These are phyloP conservation scores for Tetragnatha versicolor DNA, from an alignment of 1,140 invertebrate genomes.

Conservation along the genomic window DNA sequence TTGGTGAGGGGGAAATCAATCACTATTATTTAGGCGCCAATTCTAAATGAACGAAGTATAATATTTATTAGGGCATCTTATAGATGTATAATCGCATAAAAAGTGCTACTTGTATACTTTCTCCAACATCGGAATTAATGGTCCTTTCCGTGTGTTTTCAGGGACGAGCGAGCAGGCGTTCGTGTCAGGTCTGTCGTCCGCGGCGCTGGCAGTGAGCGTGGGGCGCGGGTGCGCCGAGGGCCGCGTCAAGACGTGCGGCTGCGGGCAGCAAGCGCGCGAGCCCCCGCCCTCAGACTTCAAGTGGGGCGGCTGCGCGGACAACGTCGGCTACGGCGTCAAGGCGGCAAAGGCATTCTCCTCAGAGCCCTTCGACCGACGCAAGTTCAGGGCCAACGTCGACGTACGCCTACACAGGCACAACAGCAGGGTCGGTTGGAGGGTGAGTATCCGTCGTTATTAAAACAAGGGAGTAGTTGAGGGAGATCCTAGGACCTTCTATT, in stretches of 20 bases:
- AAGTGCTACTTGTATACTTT: too few species aligned
- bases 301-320: slow-evolving; percentile 60
- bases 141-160: slow-evolving; percentile 63
- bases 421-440: slow-evolving; percentile 67
- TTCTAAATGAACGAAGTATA: too few species aligned
- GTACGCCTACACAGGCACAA: slow-evolving; percentile 66
- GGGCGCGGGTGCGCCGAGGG: slow-evolving; percentile 77
- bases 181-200: slow-evolving; percentile 76
- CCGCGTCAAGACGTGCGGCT: slow-evolving; percentile 72
- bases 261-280: slow-evolving; percentile 70
- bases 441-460: too few species aligned
- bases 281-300: slow-evolving; percentile 69
- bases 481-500: too few species aligned
- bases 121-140: too few species aligned
- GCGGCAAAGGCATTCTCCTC: slow-evolving; percentile 81
- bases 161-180: slow-evolving; percentile 83
- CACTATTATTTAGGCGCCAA: too few species aligned
- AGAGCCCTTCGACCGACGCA: slow-evolving; percentile 75
- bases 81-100: too few species aligned
- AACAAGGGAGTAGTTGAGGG: too few species aligned
- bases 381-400: slow-evolving; percentile 72
- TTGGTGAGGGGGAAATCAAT: too few species aligned
- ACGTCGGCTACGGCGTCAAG: slow-evolving; percentile 57
- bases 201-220: slow-evolving; percentile 76
- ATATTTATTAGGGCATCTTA: too few species aligned